Evolutionary conservation across 2,113 vertebrate genomes (phyloP).

Genomic region (Anoura caudifer): DNA sequence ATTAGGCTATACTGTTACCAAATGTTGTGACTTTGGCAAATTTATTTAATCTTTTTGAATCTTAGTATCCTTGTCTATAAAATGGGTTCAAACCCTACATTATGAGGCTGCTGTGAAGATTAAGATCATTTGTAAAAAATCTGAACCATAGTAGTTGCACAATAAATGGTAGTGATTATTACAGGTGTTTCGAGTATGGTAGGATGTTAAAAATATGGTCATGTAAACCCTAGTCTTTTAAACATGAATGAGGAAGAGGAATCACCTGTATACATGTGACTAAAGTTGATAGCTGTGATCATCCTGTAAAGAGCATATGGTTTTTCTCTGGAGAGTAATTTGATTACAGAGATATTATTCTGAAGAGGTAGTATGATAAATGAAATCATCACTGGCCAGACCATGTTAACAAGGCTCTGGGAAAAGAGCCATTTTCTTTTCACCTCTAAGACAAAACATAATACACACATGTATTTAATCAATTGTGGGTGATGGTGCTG

Average conservation of each 20-base stretch:
- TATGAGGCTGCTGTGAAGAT: background rate
- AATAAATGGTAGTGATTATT: background rate
- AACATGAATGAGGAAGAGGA: background rate
- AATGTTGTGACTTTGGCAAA: background rate
- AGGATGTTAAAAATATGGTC: background rate
- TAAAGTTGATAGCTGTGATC: conserved; percentile 35
- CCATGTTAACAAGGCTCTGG: conserved; percentile 45
- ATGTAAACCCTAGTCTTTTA: background rate
- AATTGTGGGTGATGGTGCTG: background rate
- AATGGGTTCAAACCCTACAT: background rate
- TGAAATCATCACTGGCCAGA: conserved; percentile 40
- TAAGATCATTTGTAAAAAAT: background rate
- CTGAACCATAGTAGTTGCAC: background rate
- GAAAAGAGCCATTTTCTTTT: conserved; percentile 35
- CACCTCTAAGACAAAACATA: background rate
- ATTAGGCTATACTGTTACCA: background rate
- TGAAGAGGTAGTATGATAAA: conserved; percentile 49
- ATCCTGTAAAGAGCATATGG: background rate
- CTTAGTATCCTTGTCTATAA: background rate
- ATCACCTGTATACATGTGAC: background rate
- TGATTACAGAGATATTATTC: conserved; percentile 34
- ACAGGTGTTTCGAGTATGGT: background rate
- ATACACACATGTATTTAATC: background rate
- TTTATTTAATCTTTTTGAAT: background rate
- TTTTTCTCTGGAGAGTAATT: conserved; percentile 44